Evolutionary conservation across 2,888 invertebrate genomes (phyloP).

Genomic region (Parnassius mnemosyne): DNA sequence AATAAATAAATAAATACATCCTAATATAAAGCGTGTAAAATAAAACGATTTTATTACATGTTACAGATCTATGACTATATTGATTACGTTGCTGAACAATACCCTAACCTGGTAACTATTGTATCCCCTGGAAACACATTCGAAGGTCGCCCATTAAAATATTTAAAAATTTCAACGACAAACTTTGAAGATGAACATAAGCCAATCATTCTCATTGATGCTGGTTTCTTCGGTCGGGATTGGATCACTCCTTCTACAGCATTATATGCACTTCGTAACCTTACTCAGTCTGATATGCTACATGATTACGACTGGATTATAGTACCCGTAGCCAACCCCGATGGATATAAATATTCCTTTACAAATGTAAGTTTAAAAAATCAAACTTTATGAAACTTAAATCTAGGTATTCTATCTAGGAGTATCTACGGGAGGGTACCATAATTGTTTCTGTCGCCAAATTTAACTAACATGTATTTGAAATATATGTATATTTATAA

Average conservation of each 20-base stretch:
- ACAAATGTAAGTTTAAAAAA: slow-evolving; percentile 51
- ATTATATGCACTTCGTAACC: slow-evolving; percentile 81
- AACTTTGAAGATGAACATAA: slow-evolving; percentile 43
- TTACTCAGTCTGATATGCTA: slow-evolving; percentile 74
- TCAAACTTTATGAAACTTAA: too few relatives aligned
- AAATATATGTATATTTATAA: too few relatives aligned
- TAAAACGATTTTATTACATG: not conserved
- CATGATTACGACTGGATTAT: slow-evolving; percentile 83
- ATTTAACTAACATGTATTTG: too few relatives aligned
- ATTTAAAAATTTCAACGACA: slow-evolving; percentile 29
- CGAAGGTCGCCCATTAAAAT: slow-evolving; percentile 28
- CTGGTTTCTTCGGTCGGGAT: slow-evolving; percentile 83
- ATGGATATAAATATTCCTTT: slow-evolving; percentile 83
- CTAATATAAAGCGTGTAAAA: too few relatives aligned
- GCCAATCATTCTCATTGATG: slow-evolving; percentile 81
- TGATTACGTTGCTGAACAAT: slow-evolving; percentile 23
- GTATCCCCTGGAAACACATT: slow-evolving; percentile 25
- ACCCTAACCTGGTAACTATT: slow-evolving; percentile 27
- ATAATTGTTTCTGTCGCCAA: too few relatives aligned
- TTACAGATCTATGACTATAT: slow-evolving; percentile 30
- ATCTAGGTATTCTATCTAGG: too few relatives aligned
- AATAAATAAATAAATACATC: too few relatives aligned
- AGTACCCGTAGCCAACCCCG: slow-evolving; percentile 85
- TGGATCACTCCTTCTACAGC: slow-evolving; percentile 85
- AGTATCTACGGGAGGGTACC: too few relatives aligned